These are phyloP conservation scores for Clarias laeviceps DNA, from an alignment of 2,797 vertebrate genomes.

Conservation along the genomic window DNA sequence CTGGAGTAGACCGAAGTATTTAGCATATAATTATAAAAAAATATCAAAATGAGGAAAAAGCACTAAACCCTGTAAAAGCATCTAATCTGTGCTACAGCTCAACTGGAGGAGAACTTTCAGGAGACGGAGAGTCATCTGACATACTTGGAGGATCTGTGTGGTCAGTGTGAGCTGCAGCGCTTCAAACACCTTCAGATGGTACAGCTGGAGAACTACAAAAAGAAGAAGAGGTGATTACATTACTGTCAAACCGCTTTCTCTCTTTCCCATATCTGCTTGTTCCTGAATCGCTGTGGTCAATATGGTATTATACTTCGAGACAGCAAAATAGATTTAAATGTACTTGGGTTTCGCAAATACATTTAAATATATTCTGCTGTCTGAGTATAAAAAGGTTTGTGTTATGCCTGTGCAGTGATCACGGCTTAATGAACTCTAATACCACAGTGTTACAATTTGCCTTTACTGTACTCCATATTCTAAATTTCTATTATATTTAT, in stretches of 20 bases:
- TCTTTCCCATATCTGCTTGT: not conserved
- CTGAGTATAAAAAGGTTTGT: not conserved
- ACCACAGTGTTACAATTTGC: not conserved
- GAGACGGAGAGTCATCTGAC: slow-evolving; percentile 87
- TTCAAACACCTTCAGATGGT: slow-evolving; percentile 79
- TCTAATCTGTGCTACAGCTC: slow-evolving; percentile 68
- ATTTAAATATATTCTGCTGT: no score
- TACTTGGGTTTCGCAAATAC: no score
- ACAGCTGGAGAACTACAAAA: slow-evolving; percentile 88
- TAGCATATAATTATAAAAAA: no score
- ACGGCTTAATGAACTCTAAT: not conserved
- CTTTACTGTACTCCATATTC: not conserved
- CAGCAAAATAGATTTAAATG: not conserved
- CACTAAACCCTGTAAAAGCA: not conserved
- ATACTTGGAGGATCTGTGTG: slow-evolving; percentile 87
- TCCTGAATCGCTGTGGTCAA: not conserved
- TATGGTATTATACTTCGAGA: not conserved
- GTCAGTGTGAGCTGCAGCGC: slow-evolving; percentile 87
- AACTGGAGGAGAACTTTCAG: slow-evolving; percentile 89
- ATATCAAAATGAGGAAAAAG: not conserved
- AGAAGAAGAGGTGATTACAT: slow-evolving; percentile 83
- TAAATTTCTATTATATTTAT: not conserved
- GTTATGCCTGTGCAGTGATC: no score
- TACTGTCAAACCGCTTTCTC: not conserved
- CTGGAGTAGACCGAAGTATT: not conserved